Evolutionary conservation across 2,797 vertebrate species (phyloP), one percentile per base, ranked within the genome.

Genomic region (Chanos chanos): DNA sequence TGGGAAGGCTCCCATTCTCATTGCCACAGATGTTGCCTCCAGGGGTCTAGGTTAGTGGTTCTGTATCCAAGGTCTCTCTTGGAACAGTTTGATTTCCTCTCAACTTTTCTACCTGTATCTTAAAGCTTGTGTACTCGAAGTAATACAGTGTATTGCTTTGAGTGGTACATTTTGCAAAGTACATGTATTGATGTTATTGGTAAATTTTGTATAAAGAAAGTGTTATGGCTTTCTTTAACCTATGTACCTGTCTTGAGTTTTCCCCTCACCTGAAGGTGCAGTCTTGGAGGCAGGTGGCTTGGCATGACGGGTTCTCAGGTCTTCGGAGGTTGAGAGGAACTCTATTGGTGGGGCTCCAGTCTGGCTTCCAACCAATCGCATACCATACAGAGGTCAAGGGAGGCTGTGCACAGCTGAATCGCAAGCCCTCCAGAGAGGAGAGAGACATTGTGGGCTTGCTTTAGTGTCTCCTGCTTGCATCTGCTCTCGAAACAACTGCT

Each of bases 281-380:
- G 94, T 94, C 94, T 94, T 89, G 94, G 87, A 95, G 96, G 95
- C 96, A 97, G 94, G 95, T n/a, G 93, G 94, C 93, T 99, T 96
- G 96, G 96, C 96, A 99, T 99, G 96, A 97, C 93, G 82, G 94
- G 92, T 94, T 94, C 92, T n/a, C 94, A 91, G 94, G 93, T 95
- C 92, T 93, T 92, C 93, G 94, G 85, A 89, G 94, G 93, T 90
- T 86, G 94, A 94, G 94, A 94, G 94, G 94, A 96, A 94, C 93
- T 95, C 92, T 97, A 92, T 92, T 97, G 92, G 91, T 92, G 91
- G 71, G 93, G 94, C 94, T 94, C 94, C 81, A 93, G 93, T 93
- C 96, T 85, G 93, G 88, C 92, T 93, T 84, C 86, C 85, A 72
- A 89, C 94, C 93, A 71, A 47, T 89, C 92, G 94, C 95, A 95